phyloP scores from a whole-genome alignment of 2,888 invertebrate genomes.

The Panopea generosa region DNA sequence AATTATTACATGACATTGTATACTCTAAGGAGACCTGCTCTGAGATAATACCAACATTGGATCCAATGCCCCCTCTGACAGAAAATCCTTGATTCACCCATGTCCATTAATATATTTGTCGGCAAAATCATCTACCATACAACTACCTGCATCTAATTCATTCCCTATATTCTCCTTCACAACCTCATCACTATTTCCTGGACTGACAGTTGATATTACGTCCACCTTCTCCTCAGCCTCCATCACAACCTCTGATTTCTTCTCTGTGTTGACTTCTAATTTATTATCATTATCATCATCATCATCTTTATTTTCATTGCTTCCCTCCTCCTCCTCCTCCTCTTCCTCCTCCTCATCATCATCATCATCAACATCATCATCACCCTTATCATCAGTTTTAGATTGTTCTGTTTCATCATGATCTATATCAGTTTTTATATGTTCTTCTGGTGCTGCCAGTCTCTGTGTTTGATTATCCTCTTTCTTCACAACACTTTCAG shows the following conservation, averaged over 20 bases:
- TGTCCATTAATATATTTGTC: no score
- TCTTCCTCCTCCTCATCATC: constrained; percentile 15
- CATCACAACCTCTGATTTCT: background rate
- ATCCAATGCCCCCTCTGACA: no score
- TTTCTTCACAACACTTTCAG: constrained; percentile 5
- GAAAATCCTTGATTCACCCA: no score
- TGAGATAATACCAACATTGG: no score
- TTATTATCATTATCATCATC: constrained; percentile 23
- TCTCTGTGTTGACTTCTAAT: constrained; percentile 15
- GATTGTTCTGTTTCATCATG: constrained; percentile 1
- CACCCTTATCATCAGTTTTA: constrained; percentile 1
- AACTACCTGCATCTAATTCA: constrained; percentile 20
- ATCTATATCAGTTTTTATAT: constrained; percentile 5
- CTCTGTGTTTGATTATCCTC: constrained; percentile 25
- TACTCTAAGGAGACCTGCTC: no score
- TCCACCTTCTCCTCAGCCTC: constrained; percentile 16
- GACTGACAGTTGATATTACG: background rate
- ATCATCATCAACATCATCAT: constrained; percentile 2
- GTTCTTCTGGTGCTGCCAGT: constrained; percentile 16
- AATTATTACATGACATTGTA: no score
- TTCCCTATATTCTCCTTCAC: background rate
- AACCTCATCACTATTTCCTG: background rate
- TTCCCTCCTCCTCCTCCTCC: constrained; percentile 1
- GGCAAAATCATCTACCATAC: no score
- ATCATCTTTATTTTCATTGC: constrained; percentile 16